Conservation (phyloP, 2,888 invertebrate species). For the Bellardia bayeri region DNA sequence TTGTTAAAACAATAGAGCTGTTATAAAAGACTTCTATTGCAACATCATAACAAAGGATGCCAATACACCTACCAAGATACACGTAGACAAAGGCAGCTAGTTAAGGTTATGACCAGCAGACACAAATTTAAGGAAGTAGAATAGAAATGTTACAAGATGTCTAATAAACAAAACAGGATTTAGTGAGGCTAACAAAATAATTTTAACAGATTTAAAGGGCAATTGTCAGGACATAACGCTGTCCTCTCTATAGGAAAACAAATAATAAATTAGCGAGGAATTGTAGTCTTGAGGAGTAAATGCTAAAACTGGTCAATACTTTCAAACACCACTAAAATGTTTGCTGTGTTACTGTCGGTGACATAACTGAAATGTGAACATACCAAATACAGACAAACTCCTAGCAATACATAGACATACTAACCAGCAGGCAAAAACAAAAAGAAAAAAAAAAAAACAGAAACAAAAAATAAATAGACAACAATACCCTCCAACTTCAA, state of each 20-base stretch:
- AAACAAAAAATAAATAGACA: constrained; percentile 12
- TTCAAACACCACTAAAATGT: neutral
- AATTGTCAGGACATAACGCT: no score
- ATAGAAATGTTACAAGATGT: no score
- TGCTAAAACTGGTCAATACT: no score
- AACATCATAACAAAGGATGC: constrained; percentile 51
- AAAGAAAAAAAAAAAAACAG: neutral
- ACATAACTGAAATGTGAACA: constrained; percentile 55
- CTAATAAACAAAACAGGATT: no score
- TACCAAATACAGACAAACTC: constrained; percentile 25
- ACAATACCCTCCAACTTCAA: constrained; percentile 55
- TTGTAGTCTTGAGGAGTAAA: no score
- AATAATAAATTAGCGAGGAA: no score
- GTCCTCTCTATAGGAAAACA: no score
- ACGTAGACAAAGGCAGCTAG: constrained; percentile 17
- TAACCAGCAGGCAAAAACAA: neutral
- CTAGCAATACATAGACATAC: constrained; percentile 11
- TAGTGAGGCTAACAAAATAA: no score
- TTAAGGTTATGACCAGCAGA: constrained; percentile 14
- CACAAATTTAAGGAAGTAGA: neutral
- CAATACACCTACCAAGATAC: constrained; percentile 25
- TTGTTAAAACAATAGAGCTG: constrained; percentile 65
- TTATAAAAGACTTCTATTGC: constrained; percentile 52
- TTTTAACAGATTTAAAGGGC: no score
- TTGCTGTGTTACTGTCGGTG: constrained; percentile 13